Base-by-base conservation (phyloP, 2,888 invertebrate species). In the Trichopria drosophilae region DNA sequence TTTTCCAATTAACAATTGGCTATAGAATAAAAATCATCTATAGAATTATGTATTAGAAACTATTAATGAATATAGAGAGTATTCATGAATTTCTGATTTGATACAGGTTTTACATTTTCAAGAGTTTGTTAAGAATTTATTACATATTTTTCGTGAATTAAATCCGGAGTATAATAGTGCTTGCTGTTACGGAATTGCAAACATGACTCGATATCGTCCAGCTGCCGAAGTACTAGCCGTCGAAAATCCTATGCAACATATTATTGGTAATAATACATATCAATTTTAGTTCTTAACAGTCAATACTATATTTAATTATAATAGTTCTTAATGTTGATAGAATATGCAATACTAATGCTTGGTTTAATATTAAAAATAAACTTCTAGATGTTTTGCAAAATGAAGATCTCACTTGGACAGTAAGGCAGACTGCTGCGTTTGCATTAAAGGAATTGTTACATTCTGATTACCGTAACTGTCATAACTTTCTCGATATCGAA, bases 141-240 rank as follows among this genome's bases (percentile, higher is more conserved):
- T 66, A 20, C 32, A 35, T 9, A 49, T 53, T 4, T 48, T 69
- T 37, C 45, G 36, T 26, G 56, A 48, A 19, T 47, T 40, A 6
- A 47, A 63, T 15, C 46, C 51, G 18, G 60, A 62, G 20, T 39
- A 63, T 4, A 55, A 44, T 10, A 57, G 61, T 40, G 57, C 58
- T 7, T 58, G 51, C 55, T 70, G 65, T 46, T 56, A 44, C 3
- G 68, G 65, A 4, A 59, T 71, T 29, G 65, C 61, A 3, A 61
- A 57, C 48, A 71, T 72, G 68, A 42, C 60, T n/a, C 51, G 59
- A 5, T 57, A 64, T 36, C 45, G 40, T 16, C 55, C 53, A 15
- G 65, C 70, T 3, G 63, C 63, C 4, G 50, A 60, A n/a, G 60
- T 66, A 50, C 53, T 73, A n/a, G 54, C 59, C 1, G 54, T 57